phyloP scores from a whole-genome alignment of 2,888 invertebrate species.

The Argyresthia goedartella region DNA sequence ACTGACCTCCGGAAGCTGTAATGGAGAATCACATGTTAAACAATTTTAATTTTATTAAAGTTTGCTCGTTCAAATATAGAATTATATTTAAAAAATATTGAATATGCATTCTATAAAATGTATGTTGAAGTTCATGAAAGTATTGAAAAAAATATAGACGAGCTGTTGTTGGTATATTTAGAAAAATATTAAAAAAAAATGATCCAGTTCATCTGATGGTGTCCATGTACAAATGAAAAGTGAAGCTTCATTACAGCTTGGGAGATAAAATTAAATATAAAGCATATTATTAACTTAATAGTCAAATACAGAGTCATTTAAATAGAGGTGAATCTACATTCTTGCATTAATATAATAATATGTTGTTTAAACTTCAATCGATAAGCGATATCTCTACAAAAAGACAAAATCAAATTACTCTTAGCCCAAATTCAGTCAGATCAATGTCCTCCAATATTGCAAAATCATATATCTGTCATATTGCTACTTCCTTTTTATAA shows the following conservation, averaged over 20 bases:
- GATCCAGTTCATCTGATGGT: conserved; percentile 79
- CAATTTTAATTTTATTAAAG: conserved; percentile 70
- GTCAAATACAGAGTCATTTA: conserved; percentile 63
- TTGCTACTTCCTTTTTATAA: not conserved
- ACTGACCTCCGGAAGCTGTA: conserved; percentile 26
- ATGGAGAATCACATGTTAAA: conserved; percentile 63
- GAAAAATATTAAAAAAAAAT: conserved; percentile 54
- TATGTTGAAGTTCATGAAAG: conserved; percentile 43
- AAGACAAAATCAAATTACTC: too few relatives aligned
- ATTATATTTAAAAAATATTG: conserved; percentile 61
- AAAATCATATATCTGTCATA: conserved; percentile 50
- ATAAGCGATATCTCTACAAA: too few relatives aligned
- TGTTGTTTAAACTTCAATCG: conserved; percentile 48
- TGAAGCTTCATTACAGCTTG: conserved; percentile 46
- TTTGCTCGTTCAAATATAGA: conserved; percentile 68
- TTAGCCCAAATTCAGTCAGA: conserved; percentile 11
- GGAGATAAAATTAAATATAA: conserved; percentile 44
- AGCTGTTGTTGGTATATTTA: conserved; percentile 72
- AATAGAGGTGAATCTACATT: conserved; percentile 38
- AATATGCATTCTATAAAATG: conserved; percentile 52
- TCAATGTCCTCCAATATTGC: conserved; percentile 44
- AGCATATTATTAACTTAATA: conserved; percentile 49
- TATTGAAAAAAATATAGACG: conserved; percentile 21
- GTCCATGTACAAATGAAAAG: conserved; percentile 75
- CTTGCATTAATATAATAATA: conserved; percentile 21